A percentile compares a stretch with the other conserved stretches of the same genome.
These are phyloP conservation scores for Macrotus californicus DNA, from an alignment of 2,113 vertebrate genomes.

Conservation along the genomic window DNA sequence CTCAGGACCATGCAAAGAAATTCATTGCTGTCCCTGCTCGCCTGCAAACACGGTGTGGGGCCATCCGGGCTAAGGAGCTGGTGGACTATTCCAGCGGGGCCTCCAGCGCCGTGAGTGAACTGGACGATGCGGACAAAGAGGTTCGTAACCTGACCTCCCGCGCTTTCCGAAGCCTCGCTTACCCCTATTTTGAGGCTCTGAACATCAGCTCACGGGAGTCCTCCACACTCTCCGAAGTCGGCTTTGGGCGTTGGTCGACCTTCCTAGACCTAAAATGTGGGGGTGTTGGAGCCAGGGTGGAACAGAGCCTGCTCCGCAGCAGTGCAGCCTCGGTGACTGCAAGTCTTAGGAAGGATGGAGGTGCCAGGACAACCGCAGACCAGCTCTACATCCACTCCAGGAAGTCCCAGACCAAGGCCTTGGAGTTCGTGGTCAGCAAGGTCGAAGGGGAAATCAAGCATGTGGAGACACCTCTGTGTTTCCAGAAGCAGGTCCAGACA, in stretches of 20 bases:
- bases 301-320: slow-evolving; percentile 75
- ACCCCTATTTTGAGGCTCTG: slow-evolving; percentile 90
- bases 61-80: slow-evolving; percentile 77
- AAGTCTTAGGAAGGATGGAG: slow-evolving; percentile 49
- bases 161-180: slow-evolving; percentile 93
- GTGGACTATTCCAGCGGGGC: slow-evolving; percentile 89
- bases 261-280: slow-evolving; percentile 92
- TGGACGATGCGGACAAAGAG: slow-evolving; percentile 96
- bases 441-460: slow-evolving; percentile 82
- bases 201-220: slow-evolving; percentile 91
- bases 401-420: slow-evolving; percentile 83
- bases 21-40: slow-evolving; percentile 84
- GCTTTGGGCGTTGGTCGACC: slow-evolving; percentile 90
- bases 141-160: slow-evolving; percentile 93
- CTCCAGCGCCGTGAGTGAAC: slow-evolving; percentile 93
- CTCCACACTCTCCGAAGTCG: slow-evolving; percentile 85
- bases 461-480: slow-evolving; percentile 76
- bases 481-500: slow-evolving; percentile 75
- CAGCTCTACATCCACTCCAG: slow-evolving; percentile 75
- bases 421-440: slow-evolving; percentile 85
- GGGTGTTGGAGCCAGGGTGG: slow-evolving; percentile 80
- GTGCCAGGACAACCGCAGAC: slow-evolving; percentile 38
- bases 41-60: slow-evolving; percentile 84
- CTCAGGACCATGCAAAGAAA: slow-evolving; percentile 78
- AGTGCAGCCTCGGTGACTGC: slow-evolving; percentile 44